Conservation (phyloP, 2,797 vertebrate species). For the Ambastaia sidthimunki region DNA sequence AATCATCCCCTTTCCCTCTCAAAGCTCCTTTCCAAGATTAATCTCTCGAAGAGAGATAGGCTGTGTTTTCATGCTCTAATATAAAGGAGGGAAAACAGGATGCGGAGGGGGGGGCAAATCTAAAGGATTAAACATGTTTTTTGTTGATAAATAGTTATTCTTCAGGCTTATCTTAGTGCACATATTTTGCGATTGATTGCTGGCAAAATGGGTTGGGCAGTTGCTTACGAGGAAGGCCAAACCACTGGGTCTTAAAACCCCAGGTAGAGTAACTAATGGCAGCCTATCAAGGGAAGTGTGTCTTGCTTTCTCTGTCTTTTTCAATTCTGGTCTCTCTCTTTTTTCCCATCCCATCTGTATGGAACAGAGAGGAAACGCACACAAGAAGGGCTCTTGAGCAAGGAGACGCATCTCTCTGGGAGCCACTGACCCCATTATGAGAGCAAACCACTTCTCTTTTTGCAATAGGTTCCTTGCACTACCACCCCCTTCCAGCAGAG, state of each 20-base stretch:
- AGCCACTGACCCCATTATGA: constrained; percentile 76
- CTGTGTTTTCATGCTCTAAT: constrained; percentile 52
- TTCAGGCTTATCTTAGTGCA: constrained; percentile 73
- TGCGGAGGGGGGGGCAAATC: constrained; percentile 62
- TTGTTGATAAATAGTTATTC: constrained; percentile 79
- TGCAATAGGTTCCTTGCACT: constrained; percentile 61
- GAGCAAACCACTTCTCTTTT: constrained; percentile 61
- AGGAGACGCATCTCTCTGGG: constrained; percentile 66
- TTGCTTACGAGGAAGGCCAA: constrained; percentile 46
- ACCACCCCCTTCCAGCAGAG: constrained; percentile 79
- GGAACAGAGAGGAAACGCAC: constrained; percentile 55
- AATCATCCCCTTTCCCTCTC: constrained; percentile 70
- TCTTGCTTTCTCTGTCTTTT: constrained; percentile 38
- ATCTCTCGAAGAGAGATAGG: constrained; percentile 62
- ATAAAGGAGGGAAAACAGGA: constrained; percentile 48
- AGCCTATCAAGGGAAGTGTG: constrained; percentile 34
- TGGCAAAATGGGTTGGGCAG: constrained; percentile 49
- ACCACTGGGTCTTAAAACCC: constrained; percentile 56
- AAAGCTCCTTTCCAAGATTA: constrained; percentile 81
- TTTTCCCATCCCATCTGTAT: constrained; percentile 49
- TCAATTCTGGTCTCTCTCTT: constrained; percentile 38
- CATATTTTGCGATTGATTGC: constrained; percentile 66
- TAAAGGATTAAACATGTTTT: constrained; percentile 78
- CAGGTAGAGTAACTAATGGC: constrained; percentile 45
- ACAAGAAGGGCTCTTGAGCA: constrained; percentile 56